Base-by-base conservation (phyloP, 2,797 vertebrate species). In the Pantherophis vulpinus region DNA sequence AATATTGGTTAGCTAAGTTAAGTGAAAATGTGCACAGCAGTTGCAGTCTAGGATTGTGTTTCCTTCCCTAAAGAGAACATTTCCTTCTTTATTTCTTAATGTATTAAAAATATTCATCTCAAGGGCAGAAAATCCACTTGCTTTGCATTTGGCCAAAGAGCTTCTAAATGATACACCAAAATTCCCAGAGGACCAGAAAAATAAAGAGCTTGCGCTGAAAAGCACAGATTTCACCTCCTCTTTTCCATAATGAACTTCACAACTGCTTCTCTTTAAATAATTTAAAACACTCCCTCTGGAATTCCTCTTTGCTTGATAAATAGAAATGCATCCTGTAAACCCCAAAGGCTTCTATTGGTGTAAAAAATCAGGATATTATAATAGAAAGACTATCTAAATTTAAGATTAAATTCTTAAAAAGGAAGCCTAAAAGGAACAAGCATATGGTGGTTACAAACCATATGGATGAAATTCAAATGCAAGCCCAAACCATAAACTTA, bases 261-360 rank as follows among this genome's bases (percentile, higher is more conserved):
- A 93, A 93, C 55, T 47, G 90, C 70, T 83, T 91, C 79, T 58
- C 59, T 59, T 93, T 91, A 91, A 93, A 93, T 91, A 89, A 91
- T 93, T 89, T 89, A 91, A 89, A 58, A 83, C 14, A 51, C 16
- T 91, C 87, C 87, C 90, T 47, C 13, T 42, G n/a, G 87, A 27
- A 16, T 47, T 89, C 54, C 58, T 25, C 51, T 89, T 86, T 54
- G 42, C 18, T 47, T 91, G 86, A 91, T 89, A 63, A 86, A 29
- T 59, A 86, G 86, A 4, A 88, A 54, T 18, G 4, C 32, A 91
- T 60, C 90, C 56, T 63, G 56, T 59, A 91, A 90, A 83, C 61
- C 42, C 20, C 23, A n/a, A 91, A 25, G 9, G 58, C 42, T 61
- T 12, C 10, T 10, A 58, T 37, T n/a, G 54, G 56, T 27, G 29